phyloP scores from a whole-genome alignment of 2,113 vertebrate species.

The Prunella fulvescens region DNA sequence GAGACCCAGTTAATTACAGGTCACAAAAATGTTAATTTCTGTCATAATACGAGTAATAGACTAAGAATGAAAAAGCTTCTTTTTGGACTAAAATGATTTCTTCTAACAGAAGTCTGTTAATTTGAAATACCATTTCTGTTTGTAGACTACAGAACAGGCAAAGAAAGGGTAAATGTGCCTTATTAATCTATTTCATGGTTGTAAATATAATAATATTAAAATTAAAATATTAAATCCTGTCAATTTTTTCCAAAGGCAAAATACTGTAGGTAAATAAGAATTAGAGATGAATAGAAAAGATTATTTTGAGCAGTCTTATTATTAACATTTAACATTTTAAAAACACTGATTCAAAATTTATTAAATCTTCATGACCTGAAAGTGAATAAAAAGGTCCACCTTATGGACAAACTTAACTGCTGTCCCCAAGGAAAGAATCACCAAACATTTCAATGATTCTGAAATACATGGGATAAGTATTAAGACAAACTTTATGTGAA shows the following conservation, averaged over 20 bases:
- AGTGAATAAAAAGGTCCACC: background rate
- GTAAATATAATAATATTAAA: background rate
- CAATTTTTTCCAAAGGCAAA: background rate
- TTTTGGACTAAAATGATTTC: background rate
- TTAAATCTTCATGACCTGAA: background rate
- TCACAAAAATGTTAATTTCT: slow-evolving; percentile 35
- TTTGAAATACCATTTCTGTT: background rate
- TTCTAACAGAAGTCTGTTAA: background rate
- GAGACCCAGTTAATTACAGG: background rate
- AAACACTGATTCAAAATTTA: no score
- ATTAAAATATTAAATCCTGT: background rate
- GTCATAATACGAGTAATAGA: background rate
- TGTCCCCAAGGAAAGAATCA: background rate
- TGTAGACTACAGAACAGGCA: background rate
- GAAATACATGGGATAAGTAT: slow-evolving; percentile 54
- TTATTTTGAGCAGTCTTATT: background rate
- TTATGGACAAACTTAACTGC: background rate
- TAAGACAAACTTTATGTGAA: slow-evolving; percentile 64
- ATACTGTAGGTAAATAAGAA: background rate
- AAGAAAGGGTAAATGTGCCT: background rate
- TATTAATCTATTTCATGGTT: background rate
- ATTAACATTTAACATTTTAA: slow-evolving; percentile 8
- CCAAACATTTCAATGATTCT: slow-evolving; percentile 43
- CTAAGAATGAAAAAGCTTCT: background rate
- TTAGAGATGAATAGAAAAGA: background rate